Base-by-base conservation (phyloP, 2,113 vertebrate species). In the Puffinus mauretanicus region DNA sequence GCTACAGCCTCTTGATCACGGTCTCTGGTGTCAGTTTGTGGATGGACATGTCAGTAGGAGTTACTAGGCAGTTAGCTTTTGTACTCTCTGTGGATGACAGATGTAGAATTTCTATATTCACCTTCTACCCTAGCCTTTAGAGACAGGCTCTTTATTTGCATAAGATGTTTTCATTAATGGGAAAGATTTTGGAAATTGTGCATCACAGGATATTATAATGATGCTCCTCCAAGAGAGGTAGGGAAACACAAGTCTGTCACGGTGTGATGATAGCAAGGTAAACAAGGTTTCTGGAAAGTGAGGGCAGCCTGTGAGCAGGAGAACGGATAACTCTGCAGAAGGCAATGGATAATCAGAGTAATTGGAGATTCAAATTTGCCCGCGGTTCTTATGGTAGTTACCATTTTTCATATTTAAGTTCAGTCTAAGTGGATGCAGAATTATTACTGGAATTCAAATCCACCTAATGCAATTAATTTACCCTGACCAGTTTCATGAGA, bases 351-450 rank as follows among this genome's bases (percentile, higher is more conserved):
- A 75, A 34, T 29, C 16, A 24, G 32, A 85, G 38, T 77, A 14
- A 30, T 9, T 34, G 40, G 64, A 88, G 30, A 61, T 44, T 83
- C 14, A 46, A 16, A 29, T 78, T 92, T 55, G 38, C 29, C 8
- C 61, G 49, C 16, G 25, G 12, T 70, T 94, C 61, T 70, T 90
- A 16, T 3, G 4, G 65, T 60, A 75, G 38, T 42, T 81, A 38
- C 22, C 10, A 16, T 71, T 86, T 92, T 90, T 95, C 32, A 16
- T 95, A 67, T 86, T 90, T 65, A 83, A 96, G 86, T 90, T 94
- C 34, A 60, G 6, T 77, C 15, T 58, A 73, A 90, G 32, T 67
- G 36, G 57, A 84, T 84, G 44, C 72, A 88, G 75, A 90, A 72
- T 86, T 83, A 77, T 55, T 78, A 62, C 17, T 52, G 57, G 64